phyloP scores from a whole-genome alignment of 2,888 invertebrate genomes.

The Eudemis profundana region DNA sequence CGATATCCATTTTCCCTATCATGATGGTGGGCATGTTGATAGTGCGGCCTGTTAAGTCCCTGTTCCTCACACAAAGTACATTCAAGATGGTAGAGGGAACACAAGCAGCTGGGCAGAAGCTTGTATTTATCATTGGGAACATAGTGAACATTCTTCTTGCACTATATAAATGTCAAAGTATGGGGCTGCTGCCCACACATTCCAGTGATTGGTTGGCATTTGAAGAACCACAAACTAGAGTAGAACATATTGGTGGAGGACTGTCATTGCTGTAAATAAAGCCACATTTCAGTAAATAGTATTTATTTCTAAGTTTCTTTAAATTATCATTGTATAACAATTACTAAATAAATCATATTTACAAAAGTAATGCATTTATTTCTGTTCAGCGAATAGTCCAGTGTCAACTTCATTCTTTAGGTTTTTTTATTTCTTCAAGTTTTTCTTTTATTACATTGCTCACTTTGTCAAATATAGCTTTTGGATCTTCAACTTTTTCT shows the following conservation, averaged over 20 bases:
- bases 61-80: conserved; percentile 94
- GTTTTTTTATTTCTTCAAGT: conserved; percentile 76
- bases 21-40: conserved; percentile 99
- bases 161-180: conserved; percentile 98
- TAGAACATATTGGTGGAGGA: conserved; percentile 95
- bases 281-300: conserved; percentile 57
- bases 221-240: conserved; percentile 94
- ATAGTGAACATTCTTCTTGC: conserved; percentile 96
- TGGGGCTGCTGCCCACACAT: conserved; percentile 98
- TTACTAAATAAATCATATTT: conserved; percentile 69
- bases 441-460: conserved; percentile 89
- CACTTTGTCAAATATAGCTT: conserved; percentile 88
- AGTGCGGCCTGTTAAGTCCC: conserved; percentile 97
- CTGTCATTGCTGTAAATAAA: conserved; percentile 84
- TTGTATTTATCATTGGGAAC: conserved; percentile 97
- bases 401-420: conserved; percentile 54
- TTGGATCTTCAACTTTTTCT: conserved; percentile 94
- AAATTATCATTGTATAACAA: conserved; percentile 64
- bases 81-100: conserved; percentile 98
- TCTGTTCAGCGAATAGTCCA: conserved; percentile 49
- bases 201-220: conserved; percentile 99
- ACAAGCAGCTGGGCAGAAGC: conserved; percentile 95
- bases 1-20: conserved; percentile 99
- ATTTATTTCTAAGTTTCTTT: conserved; percentile 63
- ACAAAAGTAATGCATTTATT: conserved; percentile 61